Conservation (phyloP, 2,797 vertebrate genomes). For the Rhabdophis nuchalis region DNA sequence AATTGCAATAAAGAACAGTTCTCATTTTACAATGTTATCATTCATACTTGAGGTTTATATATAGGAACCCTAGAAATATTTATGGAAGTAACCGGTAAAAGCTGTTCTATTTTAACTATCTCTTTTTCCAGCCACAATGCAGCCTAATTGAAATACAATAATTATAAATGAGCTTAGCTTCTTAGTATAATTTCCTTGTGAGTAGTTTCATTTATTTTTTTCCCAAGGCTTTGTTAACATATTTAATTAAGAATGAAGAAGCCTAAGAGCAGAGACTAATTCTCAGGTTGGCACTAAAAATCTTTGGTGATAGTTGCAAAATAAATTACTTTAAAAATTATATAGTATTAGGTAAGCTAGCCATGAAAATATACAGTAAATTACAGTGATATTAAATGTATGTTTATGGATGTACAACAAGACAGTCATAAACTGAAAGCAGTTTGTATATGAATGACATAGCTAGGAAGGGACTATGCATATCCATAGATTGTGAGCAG, state of each 20-base stretch:
- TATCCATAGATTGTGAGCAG: neutral
- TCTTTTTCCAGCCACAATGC: slow-evolving; percentile 61
- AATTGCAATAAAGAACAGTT: slow-evolving; percentile 42
- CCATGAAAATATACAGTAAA: neutral
- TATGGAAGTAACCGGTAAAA: slow-evolving; percentile 61
- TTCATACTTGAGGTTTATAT: slow-evolving; percentile 50
- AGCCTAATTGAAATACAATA: slow-evolving; percentile 79
- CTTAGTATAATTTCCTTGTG: slow-evolving; percentile 74
- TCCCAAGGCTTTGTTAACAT: slow-evolving; percentile 73
- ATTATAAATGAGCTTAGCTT: slow-evolving; percentile 77
- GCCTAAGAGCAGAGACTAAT: slow-evolving; percentile 62
- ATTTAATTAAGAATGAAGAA: slow-evolving; percentile 76
- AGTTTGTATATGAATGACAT: neutral
- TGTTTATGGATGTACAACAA: neutral
- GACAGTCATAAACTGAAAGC: neutral
- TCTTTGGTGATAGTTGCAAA: slow-evolving; percentile 38
- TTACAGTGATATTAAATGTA: neutral
- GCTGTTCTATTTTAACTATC: slow-evolving; percentile 69
- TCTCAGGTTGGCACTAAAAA: slow-evolving; percentile 42
- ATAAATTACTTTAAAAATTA: slow-evolving; percentile 20
- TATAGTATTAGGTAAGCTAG: neutral
- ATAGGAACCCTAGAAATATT: slow-evolving; percentile 63
- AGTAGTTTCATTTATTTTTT: slow-evolving; percentile 74
- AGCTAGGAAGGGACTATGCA: neutral
- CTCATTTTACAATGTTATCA: slow-evolving; percentile 37